Evolutionary conservation across 2,888 invertebrate species (phyloP).

Genomic region (Melieria crassipennis): DNA sequence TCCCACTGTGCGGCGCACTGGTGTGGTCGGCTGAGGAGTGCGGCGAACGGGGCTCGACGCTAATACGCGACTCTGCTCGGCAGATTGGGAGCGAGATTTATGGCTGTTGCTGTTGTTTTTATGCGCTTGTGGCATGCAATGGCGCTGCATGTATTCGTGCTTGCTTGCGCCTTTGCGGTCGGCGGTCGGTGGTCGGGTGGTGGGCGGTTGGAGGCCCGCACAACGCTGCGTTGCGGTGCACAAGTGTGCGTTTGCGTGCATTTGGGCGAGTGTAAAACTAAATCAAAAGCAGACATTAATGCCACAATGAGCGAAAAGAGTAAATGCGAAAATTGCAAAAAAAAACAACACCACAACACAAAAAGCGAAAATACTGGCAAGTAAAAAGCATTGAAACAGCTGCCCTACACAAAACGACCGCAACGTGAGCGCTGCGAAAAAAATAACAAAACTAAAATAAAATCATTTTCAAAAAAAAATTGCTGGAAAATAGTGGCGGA

Average conservation of each 20-base stretch:
- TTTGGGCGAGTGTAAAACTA: background rate
- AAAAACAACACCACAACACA: background rate
- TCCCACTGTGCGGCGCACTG: no score
- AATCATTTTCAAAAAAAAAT: no score
- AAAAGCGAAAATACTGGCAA: background rate
- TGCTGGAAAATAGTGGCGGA: no score
- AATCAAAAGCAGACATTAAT: conserved; percentile 23
- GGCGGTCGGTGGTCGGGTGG: background rate
- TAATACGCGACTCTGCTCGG: no score
- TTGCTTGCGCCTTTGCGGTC: no score
- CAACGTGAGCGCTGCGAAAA: background rate
- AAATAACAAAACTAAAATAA: no score
- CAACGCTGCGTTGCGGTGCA: background rate
- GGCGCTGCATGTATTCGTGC: background rate
- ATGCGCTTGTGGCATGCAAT: conserved; percentile 25
- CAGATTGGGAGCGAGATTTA: background rate
- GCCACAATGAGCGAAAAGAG: background rate
- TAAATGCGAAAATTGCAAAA: background rate
- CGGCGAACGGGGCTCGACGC: no score
- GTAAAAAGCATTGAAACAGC: no score
- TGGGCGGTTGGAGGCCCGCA: background rate
- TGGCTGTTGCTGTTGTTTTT: conserved; percentile 5
- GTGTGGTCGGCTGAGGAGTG: no score
- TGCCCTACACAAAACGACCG: background rate
- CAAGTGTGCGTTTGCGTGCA: background rate